Evolutionary conservation across 1,140 invertebrate genomes (phyloP).

Genomic region (Neodiprion fabricii): DNA sequence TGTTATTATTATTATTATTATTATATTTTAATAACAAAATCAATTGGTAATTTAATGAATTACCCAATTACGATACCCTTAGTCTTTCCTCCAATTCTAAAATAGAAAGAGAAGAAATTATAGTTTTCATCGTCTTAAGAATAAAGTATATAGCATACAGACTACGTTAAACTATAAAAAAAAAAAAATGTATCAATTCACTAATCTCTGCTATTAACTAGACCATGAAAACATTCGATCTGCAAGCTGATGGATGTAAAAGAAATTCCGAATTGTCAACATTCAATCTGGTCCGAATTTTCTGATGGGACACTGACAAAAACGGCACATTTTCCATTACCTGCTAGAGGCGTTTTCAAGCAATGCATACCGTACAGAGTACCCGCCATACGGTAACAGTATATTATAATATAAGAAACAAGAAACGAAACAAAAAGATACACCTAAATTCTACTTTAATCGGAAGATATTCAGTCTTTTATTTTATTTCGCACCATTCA

Average conservation of each 20-base stretch:
- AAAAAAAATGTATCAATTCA: neutral
- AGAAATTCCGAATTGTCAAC: too few relatives aligned
- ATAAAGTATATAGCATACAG: neutral
- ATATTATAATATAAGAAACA: neutral
- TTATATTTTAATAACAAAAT: neutral
- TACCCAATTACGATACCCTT: slow-evolving; percentile 17
- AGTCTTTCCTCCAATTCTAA: slow-evolving; percentile 18
- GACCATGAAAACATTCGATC: too few relatives aligned
- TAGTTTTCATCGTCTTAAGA: neutral
- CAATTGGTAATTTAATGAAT: neutral
- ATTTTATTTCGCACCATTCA: slow-evolving; percentile 1
- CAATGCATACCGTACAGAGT: too few relatives aligned
- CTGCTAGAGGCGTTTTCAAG: too few relatives aligned
- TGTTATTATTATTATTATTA: neutral
- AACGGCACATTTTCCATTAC: too few relatives aligned
- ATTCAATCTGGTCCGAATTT: too few relatives aligned
- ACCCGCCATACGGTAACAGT: too few relatives aligned
- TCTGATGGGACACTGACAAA: too few relatives aligned
- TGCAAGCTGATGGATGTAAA: too few relatives aligned
- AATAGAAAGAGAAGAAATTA: slow-evolving; percentile 13
- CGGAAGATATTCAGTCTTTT: slow-evolving; percentile 5
- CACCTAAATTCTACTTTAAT: neutral
- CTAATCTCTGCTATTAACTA: neutral
- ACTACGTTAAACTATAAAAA: neutral
- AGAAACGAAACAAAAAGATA: neutral